These are phyloP conservation scores for Cenopis cana DNA, from an alignment of 2,888 invertebrate genomes.

Conservation along the genomic window DNA sequence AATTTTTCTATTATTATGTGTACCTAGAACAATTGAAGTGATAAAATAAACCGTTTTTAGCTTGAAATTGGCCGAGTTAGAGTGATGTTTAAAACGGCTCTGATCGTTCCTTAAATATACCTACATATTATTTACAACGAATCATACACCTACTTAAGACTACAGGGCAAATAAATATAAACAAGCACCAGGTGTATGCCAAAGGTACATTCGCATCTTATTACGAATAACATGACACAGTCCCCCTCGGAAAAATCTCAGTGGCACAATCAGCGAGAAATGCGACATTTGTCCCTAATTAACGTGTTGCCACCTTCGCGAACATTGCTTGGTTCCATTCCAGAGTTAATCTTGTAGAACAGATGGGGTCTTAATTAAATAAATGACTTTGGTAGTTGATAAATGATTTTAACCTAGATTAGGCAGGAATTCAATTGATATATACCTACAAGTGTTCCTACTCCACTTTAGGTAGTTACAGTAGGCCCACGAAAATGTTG, in stretches of 20 bases:
- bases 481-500: no score
- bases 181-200: not conserved
- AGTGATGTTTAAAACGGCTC: no score
- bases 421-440: not conserved
- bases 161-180: not conserved
- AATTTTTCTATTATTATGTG: no score
- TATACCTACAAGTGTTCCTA: no score
- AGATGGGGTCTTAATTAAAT: conserved; percentile 28
- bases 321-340: not conserved
- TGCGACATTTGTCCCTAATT: conserved; percentile 23
- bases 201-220: conserved; percentile 5
- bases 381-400: conserved; percentile 6
- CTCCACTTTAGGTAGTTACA: no score
- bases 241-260: conserved; percentile 20
- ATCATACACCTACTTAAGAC: not conserved
- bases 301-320: conserved; percentile 14
- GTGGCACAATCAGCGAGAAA: conserved; percentile 24
- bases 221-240: not conserved
- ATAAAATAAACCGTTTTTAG: no score
- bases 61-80: no score
- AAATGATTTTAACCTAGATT: conserved; percentile 1
- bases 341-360: conserved; percentile 16
- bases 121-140: no score
- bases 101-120: no score
- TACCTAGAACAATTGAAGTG: no score